Conservation (phyloP, 2,797 vertebrate genomes). For the Trachurus trachurus region DNA sequence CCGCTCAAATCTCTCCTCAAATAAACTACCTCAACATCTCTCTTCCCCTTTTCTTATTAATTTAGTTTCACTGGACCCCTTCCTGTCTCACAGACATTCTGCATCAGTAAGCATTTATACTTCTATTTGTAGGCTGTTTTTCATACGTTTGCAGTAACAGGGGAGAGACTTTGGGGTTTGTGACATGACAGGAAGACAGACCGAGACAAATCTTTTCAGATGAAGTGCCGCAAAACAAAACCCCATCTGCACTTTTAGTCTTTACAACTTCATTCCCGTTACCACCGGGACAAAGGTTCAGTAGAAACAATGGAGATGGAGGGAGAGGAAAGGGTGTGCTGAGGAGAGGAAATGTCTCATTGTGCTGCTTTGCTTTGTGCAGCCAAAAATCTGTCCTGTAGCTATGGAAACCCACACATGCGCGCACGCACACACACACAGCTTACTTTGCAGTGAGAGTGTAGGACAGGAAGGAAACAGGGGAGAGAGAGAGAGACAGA, state of each 20-base stretch:
- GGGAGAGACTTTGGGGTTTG: background rate
- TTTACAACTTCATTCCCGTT: background rate
- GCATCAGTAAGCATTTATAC: conserved; percentile 59
- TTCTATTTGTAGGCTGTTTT: conserved; percentile 48
- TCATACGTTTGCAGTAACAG: conserved; percentile 18
- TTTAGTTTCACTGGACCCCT: conserved; percentile 41
- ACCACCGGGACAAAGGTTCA: conserved; percentile 35
- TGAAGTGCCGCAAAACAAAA: background rate
- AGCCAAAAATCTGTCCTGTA: conserved; percentile 31
- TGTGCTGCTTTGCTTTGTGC: conserved; percentile 39
- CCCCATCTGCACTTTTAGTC: conserved; percentile 2
- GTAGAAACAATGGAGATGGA: conserved; percentile 65
- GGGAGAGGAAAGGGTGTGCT: conserved; percentile 56
- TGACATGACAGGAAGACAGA: conserved; percentile 23
- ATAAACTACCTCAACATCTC: conserved; percentile 43
- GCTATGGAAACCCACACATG: conserved; percentile 36
- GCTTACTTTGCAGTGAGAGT: conserved; percentile 27
- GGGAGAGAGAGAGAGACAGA: conserved; percentile 11
- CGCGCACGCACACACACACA: conserved; percentile 7
- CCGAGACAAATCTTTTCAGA: conserved; percentile 4
- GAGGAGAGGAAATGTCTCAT: conserved; percentile 63
- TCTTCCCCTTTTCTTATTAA: conserved; percentile 65
- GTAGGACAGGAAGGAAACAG: conserved; percentile 69
- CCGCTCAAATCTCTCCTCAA: conserved; percentile 56
- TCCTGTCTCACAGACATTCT: conserved; percentile 48